A percentile compares a stretch with the other conserved stretches of the same genome.
phyloP scores from a whole-genome alignment of 1,140 invertebrate genomes.

The Drosophila navojoa region DNA sequence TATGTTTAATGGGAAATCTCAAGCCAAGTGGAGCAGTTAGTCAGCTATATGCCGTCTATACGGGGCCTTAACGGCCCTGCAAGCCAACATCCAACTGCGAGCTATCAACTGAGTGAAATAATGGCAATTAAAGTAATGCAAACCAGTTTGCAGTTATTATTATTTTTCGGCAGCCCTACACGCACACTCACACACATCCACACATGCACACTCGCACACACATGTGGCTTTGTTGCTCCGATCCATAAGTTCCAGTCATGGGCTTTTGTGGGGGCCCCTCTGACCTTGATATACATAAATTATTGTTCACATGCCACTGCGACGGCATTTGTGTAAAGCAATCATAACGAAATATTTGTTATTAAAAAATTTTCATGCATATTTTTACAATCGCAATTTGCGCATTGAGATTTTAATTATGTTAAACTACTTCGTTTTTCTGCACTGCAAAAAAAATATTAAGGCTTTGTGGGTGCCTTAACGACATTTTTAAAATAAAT shows the following conservation, averaged over 20 bases:
- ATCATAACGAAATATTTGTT: conserved; percentile 67
- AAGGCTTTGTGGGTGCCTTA: background rate
- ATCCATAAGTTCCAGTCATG: conserved; percentile 62
- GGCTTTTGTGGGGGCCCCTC: conserved; percentile 64
- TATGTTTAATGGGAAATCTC: conserved; percentile 44
- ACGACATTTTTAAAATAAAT: background rate
- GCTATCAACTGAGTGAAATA: conserved; percentile 56
- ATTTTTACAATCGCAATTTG: conserved; percentile 36
- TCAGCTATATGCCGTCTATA: conserved; percentile 5
- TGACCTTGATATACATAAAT: conserved; percentile 77
- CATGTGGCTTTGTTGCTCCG: conserved; percentile 51
- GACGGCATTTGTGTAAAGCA: conserved; percentile 50
- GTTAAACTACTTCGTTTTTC: conserved; percentile 19
- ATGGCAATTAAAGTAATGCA: conserved; percentile 76
- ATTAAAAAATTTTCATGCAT: conserved; percentile 38
- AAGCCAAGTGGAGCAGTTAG: conserved; percentile 5
- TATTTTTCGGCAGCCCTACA: conserved; percentile 61
- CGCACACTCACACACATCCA: conserved; percentile 6
- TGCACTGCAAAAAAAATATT: background rate
- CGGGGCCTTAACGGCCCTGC: conserved; percentile 26
- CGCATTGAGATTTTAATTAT: conserved; percentile 6
- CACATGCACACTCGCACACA: background rate
- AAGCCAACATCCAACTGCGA: conserved; percentile 14
- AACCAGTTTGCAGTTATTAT: conserved; percentile 67
- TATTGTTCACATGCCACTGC: conserved; percentile 54